Evolutionary conservation across 2,797 vertebrate genomes (phyloP).

Genomic region (Simalia tracyae): DNA sequence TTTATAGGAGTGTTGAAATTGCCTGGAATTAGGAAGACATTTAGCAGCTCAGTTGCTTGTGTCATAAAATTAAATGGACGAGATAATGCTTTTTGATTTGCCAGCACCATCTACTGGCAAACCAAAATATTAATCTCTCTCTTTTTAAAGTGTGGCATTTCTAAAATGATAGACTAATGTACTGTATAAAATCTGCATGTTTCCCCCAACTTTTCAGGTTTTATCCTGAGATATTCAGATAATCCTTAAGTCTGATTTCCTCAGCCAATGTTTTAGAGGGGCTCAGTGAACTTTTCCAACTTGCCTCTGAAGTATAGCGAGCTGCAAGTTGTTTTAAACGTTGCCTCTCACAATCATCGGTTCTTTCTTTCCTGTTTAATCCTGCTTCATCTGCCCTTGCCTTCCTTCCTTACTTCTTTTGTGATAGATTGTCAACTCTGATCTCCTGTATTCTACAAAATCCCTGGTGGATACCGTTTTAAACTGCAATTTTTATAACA

Average conservation of each 20-base stretch:
- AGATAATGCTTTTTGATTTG: constrained; percentile 40
- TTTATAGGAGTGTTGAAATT: constrained; percentile 27
- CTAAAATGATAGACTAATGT: background rate
- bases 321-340: background rate
- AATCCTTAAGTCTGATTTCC: background rate
- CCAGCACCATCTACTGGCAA: constrained; percentile 66
- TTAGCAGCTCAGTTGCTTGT: constrained; percentile 14
- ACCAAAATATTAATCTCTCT: constrained; percentile 30
- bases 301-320: background rate
- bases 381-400: background rate
- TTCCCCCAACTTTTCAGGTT: background rate
- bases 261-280: background rate
- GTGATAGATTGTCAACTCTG: background rate
- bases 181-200: background rate
- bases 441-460: background rate
- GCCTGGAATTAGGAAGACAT: constrained; percentile 5
- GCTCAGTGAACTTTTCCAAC: background rate
- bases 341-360: background rate
- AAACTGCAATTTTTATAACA: background rate
- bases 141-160: background rate
- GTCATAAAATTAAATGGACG: background rate
- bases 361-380: background rate
- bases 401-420: background rate
- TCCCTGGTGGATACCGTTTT: background rate
- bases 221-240: background rate